Base-by-base conservation (phyloP, 2,113 vertebrate genomes). In the Tor tambroides region DNA sequence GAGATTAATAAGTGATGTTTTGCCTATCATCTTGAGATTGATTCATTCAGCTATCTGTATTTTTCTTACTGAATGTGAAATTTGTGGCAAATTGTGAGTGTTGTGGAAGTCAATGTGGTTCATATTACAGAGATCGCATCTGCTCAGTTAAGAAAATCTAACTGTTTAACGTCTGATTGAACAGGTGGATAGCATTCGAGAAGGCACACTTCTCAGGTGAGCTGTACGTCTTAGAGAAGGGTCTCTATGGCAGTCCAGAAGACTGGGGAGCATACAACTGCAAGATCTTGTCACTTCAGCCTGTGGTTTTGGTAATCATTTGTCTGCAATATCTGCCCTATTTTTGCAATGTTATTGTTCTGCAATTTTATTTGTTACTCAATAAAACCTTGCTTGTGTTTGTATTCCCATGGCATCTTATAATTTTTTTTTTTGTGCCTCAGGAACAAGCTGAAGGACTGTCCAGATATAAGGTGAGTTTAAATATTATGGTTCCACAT, bases 141-240 rank as follows among this genome's bases (percentile, higher is more conserved):
- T 67, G 63, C 26, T 30, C 26, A 2, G 30, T 35, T 69, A 41
- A 23, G 11, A 75, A 75, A 12, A 0, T 51, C 28, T 46, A 30
- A 71, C 28, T 83, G 17, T 51, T 51, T n/a, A 72, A 26, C 8
- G 38, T 84, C 6, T 83, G 38, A 51, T 51, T 83, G 4, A 71
- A 35, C 89, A 99, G 98, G 17, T 99, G 98, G 98, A 96, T 98
- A 88, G 96, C 95, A 10, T 99, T 99, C 88, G 97, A 99, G 92
- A 95, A 97, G 41, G 94, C 96, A 0, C 96, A 95, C 11, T 99
- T 99, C 91, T 96, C 95, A 0, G 98, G 98, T 32, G 96, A 98
- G 86, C 93, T 97, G 69, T 99, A 97, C 10, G 75, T 99, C 61
- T 92, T 99, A 89, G 95, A 98, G 91, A 98, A 97, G 93, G 98